Conservation (phyloP, 92 coral and sea anemone species). For the Porites evermanni region DNA sequence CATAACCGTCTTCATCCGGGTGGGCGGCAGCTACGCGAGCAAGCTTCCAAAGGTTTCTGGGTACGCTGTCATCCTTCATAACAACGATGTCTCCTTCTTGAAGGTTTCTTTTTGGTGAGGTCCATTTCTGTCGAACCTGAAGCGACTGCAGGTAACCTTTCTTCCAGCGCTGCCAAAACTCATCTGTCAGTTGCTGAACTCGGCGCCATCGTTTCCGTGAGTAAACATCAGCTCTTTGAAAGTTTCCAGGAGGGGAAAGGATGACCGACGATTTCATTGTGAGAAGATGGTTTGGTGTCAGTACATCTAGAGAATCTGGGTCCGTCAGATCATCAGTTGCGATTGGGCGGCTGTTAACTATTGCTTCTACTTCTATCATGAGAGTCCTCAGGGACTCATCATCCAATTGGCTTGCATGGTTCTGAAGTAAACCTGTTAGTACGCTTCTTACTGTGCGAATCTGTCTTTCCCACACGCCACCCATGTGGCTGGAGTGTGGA, state of each 20-base stretch:
- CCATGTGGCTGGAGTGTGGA: background rate
- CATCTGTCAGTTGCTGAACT: too few relatives aligned
- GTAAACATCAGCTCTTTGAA: constrained; percentile 43
- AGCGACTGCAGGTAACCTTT: background rate
- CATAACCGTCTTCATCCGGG: too few relatives aligned
- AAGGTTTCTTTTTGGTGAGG: too few relatives aligned
- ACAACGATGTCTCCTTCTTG: too few relatives aligned
- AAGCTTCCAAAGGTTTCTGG: too few relatives aligned
- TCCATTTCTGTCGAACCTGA: background rate
- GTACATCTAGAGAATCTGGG: background rate
- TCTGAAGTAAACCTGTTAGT: background rate
- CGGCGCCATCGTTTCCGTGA: background rate
- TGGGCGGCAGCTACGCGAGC: too few relatives aligned
- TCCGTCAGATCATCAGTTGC: background rate
- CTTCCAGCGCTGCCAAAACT: background rate
- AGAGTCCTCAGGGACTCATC: constrained; percentile 18
- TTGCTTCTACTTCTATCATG: constrained; percentile 12
- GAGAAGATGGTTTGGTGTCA: constrained; percentile 1
- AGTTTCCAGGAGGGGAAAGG: constrained; percentile 18
- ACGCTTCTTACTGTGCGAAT: background rate
- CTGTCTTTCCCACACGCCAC: constrained; percentile 24
- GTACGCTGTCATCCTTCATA: too few relatives aligned
- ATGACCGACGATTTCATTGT: constrained; percentile 19
- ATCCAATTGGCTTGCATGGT: background rate
- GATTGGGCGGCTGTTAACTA: constrained; percentile 21